Percentiles rank a stretch among this genome's conserved stretches.
These are phyloP conservation scores for Antrozous pallidus DNA, from an alignment of 2,797 vertebrate species.

Conservation along the genomic window DNA sequence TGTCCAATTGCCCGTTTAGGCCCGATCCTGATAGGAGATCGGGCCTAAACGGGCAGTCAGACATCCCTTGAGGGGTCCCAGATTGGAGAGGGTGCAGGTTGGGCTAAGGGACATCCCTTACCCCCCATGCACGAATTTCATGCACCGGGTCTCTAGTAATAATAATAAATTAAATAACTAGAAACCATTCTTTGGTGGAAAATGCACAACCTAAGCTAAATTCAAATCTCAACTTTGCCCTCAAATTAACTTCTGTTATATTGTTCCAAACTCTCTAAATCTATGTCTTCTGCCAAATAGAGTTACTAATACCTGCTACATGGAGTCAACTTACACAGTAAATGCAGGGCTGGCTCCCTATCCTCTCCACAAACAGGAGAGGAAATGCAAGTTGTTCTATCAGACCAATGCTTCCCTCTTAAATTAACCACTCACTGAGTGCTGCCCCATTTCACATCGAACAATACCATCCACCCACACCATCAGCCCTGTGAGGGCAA, in stretches of 20 bases:
- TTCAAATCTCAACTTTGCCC: neutral
- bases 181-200: neutral
- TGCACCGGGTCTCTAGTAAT: too few species aligned
- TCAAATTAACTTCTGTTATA: neutral
- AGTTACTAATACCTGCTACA: neutral
- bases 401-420: conserved; percentile 44
- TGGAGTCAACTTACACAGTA: neutral
- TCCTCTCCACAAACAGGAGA: neutral
- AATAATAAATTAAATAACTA: neutral
- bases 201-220: neutral
- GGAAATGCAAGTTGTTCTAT: conserved; percentile 35
- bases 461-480: conserved; percentile 59
- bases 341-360: neutral
- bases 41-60: too few species aligned
- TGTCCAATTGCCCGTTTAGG: too few species aligned
- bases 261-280: neutral
- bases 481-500: conserved; percentile 49
- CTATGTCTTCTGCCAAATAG: neutral
- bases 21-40: too few species aligned
- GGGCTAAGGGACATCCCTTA: too few species aligned
- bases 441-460: conserved; percentile 45
- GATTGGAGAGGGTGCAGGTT: too few species aligned
- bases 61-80: too few species aligned
- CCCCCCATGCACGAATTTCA: too few species aligned
- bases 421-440: conserved; percentile 56